Conservation (phyloP, 1,140 invertebrate species). For the Heliconius hermathena region DNA sequence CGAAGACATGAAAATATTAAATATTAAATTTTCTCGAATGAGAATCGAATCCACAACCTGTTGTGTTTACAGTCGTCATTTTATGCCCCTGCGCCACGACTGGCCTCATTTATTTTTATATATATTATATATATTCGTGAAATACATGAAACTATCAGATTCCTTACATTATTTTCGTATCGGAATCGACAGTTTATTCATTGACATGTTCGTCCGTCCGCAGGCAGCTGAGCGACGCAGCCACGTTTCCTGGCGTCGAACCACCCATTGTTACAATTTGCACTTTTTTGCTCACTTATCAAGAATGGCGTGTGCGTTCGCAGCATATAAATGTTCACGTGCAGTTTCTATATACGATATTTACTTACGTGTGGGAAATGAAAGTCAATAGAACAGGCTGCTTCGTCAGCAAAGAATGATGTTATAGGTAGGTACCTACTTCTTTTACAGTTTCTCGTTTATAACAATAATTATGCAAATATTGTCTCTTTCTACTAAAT, state of each 20-base stretch:
- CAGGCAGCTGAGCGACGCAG: conserved; percentile 57
- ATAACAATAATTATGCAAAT: conserved; percentile 6
- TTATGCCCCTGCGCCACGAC: too few relatives aligned
- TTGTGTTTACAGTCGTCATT: too few relatives aligned
- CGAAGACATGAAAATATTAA: too few relatives aligned
- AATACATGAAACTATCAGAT: background rate
- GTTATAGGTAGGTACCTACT: background rate
- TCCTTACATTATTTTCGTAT: background rate
- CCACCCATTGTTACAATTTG: conserved; percentile 62
- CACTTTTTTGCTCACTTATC: conserved; percentile 41
- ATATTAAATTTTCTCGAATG: too few relatives aligned
- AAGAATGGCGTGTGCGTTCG: conserved; percentile 49
- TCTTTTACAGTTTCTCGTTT: conserved; percentile 37
- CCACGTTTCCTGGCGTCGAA: conserved; percentile 61
- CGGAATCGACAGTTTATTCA: conserved; percentile 38
- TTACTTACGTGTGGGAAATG: conserved; percentile 49
- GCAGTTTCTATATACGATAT: conserved; percentile 42
- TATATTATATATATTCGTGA: background rate
- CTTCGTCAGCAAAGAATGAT: conserved; percentile 26
- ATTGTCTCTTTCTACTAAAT: conserved; percentile 18
- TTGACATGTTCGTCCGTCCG: conserved; percentile 33
- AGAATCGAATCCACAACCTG: too few relatives aligned
- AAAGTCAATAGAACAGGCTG: conserved; percentile 41
- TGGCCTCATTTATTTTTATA: background rate
- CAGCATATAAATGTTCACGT: conserved; percentile 43